A percentile compares a stretch with the other conserved stretches of the same genome.
These are phyloP conservation scores for Scomberomorus guttatus DNA, from an alignment of 2,797 vertebrate species.

Conservation along the genomic window DNA sequence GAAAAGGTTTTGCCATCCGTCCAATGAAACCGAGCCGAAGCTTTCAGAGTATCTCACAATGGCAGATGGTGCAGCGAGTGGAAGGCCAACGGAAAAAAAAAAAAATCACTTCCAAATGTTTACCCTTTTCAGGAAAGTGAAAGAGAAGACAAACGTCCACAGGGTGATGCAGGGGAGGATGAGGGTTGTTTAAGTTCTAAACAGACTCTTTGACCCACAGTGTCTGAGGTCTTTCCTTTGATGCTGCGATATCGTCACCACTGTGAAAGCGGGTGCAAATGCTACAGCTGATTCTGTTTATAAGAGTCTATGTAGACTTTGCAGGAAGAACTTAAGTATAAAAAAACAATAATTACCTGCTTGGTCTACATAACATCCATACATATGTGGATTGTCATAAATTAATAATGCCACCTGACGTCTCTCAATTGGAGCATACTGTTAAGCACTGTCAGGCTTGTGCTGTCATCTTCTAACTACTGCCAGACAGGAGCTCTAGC, in stretches of 20 bases:
- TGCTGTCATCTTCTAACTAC: not conserved
- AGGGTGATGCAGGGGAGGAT: conserved; percentile 44
- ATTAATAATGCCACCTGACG: conserved; percentile 1
- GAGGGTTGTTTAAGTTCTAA: conserved; percentile 54
- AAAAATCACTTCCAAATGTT: conserved; percentile 80
- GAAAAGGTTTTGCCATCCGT: conserved; percentile 43
- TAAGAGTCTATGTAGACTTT: conserved; percentile 7
- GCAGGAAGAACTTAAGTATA: conserved; percentile 7
- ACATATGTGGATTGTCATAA: not conserved
- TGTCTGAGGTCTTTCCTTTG: conserved; percentile 45
- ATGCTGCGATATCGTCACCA: conserved; percentile 30
- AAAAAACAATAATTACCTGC: not conserved
- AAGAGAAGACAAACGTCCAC: conserved; percentile 59
- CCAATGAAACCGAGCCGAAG: conserved; percentile 42
- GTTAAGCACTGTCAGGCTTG: conserved; percentile 27
- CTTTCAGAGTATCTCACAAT: conserved; percentile 46
- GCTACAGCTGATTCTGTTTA: conserved; percentile 21
- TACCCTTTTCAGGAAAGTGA: conserved; percentile 61
- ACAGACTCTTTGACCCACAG: conserved; percentile 64
- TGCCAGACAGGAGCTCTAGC: conserved; percentile 4
- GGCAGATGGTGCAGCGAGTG: conserved; percentile 54
- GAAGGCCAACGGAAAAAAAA: conserved; percentile 74
- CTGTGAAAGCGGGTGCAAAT: conserved; percentile 43
- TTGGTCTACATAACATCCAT: not conserved
- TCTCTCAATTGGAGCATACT: not conserved